These are phyloP conservation scores for Allacma fusca DNA, from an alignment of 2,888 invertebrate species.

Conservation along the genomic window DNA sequence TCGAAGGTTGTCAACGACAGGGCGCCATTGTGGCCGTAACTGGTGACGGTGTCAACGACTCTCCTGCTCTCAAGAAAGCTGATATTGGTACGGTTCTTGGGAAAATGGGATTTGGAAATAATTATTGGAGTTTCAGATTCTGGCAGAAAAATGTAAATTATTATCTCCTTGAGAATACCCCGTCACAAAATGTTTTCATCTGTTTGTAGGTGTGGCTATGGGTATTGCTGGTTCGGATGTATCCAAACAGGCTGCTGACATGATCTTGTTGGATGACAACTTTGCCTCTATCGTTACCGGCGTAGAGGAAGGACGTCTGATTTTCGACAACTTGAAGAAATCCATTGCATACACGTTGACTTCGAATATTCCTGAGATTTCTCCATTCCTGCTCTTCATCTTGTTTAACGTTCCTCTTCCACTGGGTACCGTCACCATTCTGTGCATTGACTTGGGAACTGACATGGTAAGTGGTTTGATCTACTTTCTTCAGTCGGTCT, in stretches of 20 bases:
- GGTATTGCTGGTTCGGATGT: slow-evolving; percentile 80
- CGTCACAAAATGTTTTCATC: not conserved
- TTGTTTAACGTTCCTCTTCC: slow-evolving; percentile 93
- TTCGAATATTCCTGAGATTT: slow-evolving; percentile 98
- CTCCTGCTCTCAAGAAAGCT: slow-evolving; percentile 83
- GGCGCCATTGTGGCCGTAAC: slow-evolving; percentile 82
- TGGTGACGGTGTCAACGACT: slow-evolving; percentile 74
- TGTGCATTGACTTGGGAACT: slow-evolving; percentile 98
- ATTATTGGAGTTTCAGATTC: not conserved
- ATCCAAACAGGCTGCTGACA: slow-evolving; percentile 88
- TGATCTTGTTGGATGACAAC: slow-evolving; percentile 86
- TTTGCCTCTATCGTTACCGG: slow-evolving; percentile 87
- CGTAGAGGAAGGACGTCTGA: slow-evolving; percentile 89
- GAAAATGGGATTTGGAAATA: no score
- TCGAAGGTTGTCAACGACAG: slow-evolving; percentile 81
- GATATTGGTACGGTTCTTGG: slow-evolving; percentile 74
- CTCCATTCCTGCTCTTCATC: slow-evolving; percentile 97
- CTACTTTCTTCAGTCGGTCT: not conserved
- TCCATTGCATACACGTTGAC: slow-evolving; percentile 97
- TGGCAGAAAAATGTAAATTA: not conserved
- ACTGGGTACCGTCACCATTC: slow-evolving; percentile 95
- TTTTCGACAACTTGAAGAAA: slow-evolving; percentile 98
- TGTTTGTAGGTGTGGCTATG: slow-evolving; percentile 73
- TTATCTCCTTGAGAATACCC: not conserved
- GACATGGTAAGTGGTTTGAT: slow-evolving; percentile 75